These are phyloP conservation scores for Emys orbicularis DNA, from an alignment of 2,797 vertebrate species.

Conservation along the genomic window DNA sequence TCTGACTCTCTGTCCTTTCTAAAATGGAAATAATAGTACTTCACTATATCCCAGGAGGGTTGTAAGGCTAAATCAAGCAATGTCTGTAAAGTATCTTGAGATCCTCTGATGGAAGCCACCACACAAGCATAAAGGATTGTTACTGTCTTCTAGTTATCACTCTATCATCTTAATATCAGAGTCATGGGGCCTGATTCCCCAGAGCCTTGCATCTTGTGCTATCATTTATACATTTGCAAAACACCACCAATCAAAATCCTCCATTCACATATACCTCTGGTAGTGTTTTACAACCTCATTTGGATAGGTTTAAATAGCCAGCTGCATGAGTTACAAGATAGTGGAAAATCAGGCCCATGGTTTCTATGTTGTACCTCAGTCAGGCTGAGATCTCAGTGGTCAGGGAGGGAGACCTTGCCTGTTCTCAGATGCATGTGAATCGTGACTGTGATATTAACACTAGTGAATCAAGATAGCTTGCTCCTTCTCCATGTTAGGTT, in stretches of 20 bases:
- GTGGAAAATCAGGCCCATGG: fast-evolving
- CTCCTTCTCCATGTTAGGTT: neutral
- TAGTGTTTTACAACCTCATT: neutral
- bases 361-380: no score
- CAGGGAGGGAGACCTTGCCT: no score
- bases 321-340: neutral
- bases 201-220: neutral
- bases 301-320: neutral
- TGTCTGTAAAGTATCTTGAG: neutral
- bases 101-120: no score
- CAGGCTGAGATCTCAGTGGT: neutral
- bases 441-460: neutral
- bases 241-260: neutral
- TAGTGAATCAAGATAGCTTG: neutral
- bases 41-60: neutral
- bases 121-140: neutral
- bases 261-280: neutral
- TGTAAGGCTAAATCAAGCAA: neutral
- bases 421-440: neutral
- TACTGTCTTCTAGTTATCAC: neutral
- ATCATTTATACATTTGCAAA: neutral
- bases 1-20: neutral
- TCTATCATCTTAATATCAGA: neutral
- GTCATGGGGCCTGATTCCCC: neutral
- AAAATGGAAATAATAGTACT: neutral